phyloP scores from a whole-genome alignment of 1,140 invertebrate species.

The Magallana gigas region DNA sequence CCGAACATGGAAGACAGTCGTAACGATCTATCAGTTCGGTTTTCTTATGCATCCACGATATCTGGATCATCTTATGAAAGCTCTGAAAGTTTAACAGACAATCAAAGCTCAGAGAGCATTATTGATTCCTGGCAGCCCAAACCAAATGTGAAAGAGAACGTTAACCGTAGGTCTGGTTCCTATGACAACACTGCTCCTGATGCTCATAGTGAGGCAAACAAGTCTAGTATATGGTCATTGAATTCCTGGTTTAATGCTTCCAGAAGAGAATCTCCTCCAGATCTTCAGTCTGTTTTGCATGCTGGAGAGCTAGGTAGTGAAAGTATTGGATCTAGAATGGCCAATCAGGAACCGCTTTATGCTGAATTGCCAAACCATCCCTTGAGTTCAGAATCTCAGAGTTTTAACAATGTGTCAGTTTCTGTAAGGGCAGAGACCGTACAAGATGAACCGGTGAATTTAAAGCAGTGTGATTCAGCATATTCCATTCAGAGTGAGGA shows the following conservation, averaged over 20 bases:
- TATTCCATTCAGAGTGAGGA: slow-evolving; percentile 65
- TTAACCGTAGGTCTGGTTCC: slow-evolving; percentile 56
- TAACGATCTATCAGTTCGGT: slow-evolving; percentile 49
- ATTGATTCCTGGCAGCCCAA: slow-evolving; percentile 66
- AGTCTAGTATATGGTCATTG: slow-evolving; percentile 43
- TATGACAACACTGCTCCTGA: slow-evolving; percentile 50
- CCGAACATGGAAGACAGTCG: slow-evolving; percentile 38
- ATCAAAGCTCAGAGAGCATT: slow-evolving; percentile 56
- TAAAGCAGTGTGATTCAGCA: slow-evolving; percentile 67
- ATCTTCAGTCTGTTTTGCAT: slow-evolving; percentile 64
- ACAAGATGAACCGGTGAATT: slow-evolving; percentile 38
- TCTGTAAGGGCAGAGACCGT: slow-evolving; percentile 37
- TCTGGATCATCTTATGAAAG: slow-evolving; percentile 70
- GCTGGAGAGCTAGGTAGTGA: slow-evolving; percentile 61
- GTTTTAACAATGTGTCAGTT: slow-evolving; percentile 15
- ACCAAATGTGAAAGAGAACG: slow-evolving; percentile 60
- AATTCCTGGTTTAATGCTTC: slow-evolving; percentile 43
- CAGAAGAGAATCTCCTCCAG: slow-evolving; percentile 25
- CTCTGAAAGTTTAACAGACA: slow-evolving; percentile 56
- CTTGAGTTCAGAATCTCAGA: neutral
- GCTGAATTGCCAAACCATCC: slow-evolving; percentile 27
- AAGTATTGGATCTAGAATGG: slow-evolving; percentile 64
- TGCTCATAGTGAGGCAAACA: slow-evolving; percentile 31
- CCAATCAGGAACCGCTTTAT: slow-evolving; percentile 58
- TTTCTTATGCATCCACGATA: slow-evolving; percentile 66